Evolutionary conservation across 2,888 invertebrate genomes (phyloP).

Genomic region (Nephrocerus scutellatus): DNA sequence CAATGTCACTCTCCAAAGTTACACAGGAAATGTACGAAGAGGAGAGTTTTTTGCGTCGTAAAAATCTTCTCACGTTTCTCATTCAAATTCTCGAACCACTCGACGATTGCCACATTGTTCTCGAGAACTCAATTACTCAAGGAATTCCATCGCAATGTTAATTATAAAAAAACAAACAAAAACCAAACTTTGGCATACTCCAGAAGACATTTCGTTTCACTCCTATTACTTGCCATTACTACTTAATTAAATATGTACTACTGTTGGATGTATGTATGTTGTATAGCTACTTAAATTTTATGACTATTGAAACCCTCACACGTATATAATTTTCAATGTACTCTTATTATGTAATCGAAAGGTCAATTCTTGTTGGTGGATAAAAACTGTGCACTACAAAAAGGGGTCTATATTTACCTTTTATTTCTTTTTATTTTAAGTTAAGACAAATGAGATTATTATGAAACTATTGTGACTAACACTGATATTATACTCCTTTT

Average conservation of each 20-base stretch:
- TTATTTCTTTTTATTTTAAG: too few species aligned
- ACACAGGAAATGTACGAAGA: slow-evolving; percentile 95
- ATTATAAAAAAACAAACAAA: slow-evolving; percentile 9
- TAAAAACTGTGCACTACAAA: too few species aligned
- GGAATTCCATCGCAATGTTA: slow-evolving; percentile 48
- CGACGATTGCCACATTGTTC: slow-evolving; percentile 73
- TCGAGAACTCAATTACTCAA: slow-evolving; percentile 76
- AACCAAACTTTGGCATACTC: too few species aligned
- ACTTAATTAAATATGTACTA: too few species aligned
- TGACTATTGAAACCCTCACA: slow-evolving; percentile 9
- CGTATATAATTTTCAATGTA: too few species aligned
- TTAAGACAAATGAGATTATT: too few species aligned
- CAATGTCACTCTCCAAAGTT: slow-evolving; percentile 82
- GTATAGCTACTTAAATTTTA: slow-evolving; percentile 3
- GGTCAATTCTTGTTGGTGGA: too few species aligned
- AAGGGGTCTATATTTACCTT: too few species aligned
- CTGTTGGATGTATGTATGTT: slow-evolving; percentile 8
- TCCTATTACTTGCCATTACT: slow-evolving; percentile 26
- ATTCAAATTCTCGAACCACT: slow-evolving; percentile 85
- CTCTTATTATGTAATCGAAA: too few species aligned
- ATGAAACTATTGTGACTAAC: too few species aligned
- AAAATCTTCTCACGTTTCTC: slow-evolving; percentile 77
- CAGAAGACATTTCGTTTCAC: slow-evolving; percentile 12
- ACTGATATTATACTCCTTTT: too few species aligned
- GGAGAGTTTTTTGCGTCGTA: slow-evolving; percentile 85